phyloP scores from a whole-genome alignment of 30 jellyfish, hydroid and myxozoan genomes.

The Aurelia sp. region DNA sequence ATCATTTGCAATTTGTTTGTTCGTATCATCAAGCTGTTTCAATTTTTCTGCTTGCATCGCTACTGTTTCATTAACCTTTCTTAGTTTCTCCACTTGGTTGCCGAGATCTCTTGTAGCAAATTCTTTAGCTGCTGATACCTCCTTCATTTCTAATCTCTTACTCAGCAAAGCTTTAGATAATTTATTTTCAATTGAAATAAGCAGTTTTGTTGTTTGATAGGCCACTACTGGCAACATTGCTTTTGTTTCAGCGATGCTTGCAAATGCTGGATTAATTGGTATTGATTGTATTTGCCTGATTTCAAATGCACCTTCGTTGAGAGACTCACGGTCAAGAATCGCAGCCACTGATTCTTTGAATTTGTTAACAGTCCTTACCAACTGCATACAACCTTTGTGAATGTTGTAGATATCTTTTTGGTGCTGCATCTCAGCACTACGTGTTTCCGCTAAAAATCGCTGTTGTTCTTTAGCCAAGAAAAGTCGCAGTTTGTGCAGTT shows the following conservation, averaged over 20 bases:
- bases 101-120: conserved; percentile 48
- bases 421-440: conserved; percentile 49
- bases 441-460: conserved; percentile 65
- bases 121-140: conserved; percentile 62
- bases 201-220: conserved; percentile 62
- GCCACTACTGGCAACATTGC: conserved; percentile 62
- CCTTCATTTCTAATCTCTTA: conserved; percentile 66
- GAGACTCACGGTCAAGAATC: conserved; percentile 72
- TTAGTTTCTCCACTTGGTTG: conserved; percentile 55
- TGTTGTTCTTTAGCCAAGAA: conserved; percentile 68
- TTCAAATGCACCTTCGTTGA: conserved; percentile 71
- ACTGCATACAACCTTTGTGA: conserved; percentile 72
- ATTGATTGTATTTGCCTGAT: conserved; percentile 60
- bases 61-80: conserved; percentile 42
- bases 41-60: conserved; percentile 57
- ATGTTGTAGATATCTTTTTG: conserved; percentile 40
- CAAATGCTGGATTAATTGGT: conserved; percentile 47
- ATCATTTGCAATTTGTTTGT: conserved; percentile 11
- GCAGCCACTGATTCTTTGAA: conserved; percentile 71
- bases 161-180: conserved; percentile 70
- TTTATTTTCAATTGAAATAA: conserved; percentile 54
- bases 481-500: conserved; percentile 63
- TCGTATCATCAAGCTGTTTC: conserved; percentile 30
- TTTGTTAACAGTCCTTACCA: conserved; percentile 69
- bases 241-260: conserved; percentile 73